These are phyloP conservation scores for Botia kubotai DNA, from an alignment of 2,797 vertebrate genomes.

Conservation along the genomic window DNA sequence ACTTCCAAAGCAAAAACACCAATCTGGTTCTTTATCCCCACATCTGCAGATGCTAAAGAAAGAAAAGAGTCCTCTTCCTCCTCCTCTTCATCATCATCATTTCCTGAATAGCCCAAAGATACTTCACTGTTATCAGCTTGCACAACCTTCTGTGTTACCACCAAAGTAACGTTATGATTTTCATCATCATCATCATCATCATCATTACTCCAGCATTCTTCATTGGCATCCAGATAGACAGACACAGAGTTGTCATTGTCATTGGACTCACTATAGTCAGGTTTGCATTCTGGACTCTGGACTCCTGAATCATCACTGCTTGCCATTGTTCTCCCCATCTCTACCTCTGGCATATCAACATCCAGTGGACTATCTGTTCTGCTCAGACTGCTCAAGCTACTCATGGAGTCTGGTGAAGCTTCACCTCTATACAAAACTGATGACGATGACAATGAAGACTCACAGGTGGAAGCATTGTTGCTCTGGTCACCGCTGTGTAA, in stretches of 20 bases:
- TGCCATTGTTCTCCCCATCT: slow-evolving; percentile 43
- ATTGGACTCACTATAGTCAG: slow-evolving; percentile 60
- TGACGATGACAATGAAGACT: slow-evolving; percentile 66
- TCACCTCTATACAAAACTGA: slow-evolving; percentile 64
- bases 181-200: slow-evolving; percentile 62
- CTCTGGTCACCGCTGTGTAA: slow-evolving; percentile 78
- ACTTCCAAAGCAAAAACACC: slow-evolving; percentile 9
- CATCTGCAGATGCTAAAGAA: slow-evolving; percentile 73
- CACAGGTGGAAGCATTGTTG: slow-evolving; percentile 70
- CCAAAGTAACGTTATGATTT: slow-evolving; percentile 58
- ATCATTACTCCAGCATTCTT: slow-evolving; percentile 53
- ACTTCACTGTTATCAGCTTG: slow-evolving; percentile 10
- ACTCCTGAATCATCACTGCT: slow-evolving; percentile 53
- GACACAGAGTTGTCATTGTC: slow-evolving; percentile 72
- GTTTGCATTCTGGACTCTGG: slow-evolving; percentile 51
- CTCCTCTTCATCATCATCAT: slow-evolving; percentile 63
- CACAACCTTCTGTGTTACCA: slow-evolving; percentile 21
- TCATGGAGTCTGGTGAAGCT: slow-evolving; percentile 65
- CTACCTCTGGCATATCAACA: slow-evolving; percentile 72
- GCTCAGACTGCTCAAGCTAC: slow-evolving; percentile 67
- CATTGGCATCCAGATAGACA: slow-evolving; percentile 72
- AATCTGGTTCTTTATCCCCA: slow-evolving; percentile 51
- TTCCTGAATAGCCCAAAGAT: slow-evolving; percentile 63
- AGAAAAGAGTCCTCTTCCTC: slow-evolving; percentile 70
- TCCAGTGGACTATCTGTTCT: slow-evolving; percentile 67